Evolutionary conservation across 2,888 invertebrate species (phyloP), one percentile per base, ranked within the genome.

Genomic region (Mylabris sibirica): DNA sequence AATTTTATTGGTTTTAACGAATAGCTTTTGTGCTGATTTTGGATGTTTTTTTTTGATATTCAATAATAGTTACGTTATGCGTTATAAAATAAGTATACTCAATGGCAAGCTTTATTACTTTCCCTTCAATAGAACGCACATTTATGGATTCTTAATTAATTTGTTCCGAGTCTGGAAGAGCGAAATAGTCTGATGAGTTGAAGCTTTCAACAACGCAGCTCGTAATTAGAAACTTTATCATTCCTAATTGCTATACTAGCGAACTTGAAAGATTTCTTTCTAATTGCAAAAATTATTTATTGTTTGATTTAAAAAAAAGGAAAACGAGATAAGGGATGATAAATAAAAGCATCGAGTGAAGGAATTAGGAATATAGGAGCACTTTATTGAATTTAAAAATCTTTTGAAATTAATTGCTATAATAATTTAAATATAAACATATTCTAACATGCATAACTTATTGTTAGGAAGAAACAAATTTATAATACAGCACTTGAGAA

Each of bases 201-300:
- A 38, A 63, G 70, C 68, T 71, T 66, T 72, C 65, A 70, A 69
- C 63, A 68, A 71, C 68, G 72, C 73, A 72, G 74, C 17, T 75
- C 73, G 75, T 75, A 74, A 77, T 75, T 75, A 78, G 73, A 76
- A 74, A 76, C 75, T 76, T 77, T 74, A 71, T 74, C 69, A 71
- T 70, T 72, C 69, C 59, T 66, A 61, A 69, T 69, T 63, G 64
- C 66, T 60, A 66, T 66, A 66, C 53, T 64, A 12, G 24, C 38
- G 34, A 64, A 70, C 62, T 66, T 69, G 69, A 66, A 64, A 66
- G 69, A 69, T 64, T 69, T 66, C 66, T 53, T 66, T 66, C 63
- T 66, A 66, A 64, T 69, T 66, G 66, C 59, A 38, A 24, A 57
- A 59, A 62, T 62, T 62, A 41, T 62, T 41, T 62, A 62, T n/a